These are phyloP conservation scores for Xyliphius kryptos DNA, from an alignment of 2,113 vertebrate species.

Conservation along the genomic window DNA sequence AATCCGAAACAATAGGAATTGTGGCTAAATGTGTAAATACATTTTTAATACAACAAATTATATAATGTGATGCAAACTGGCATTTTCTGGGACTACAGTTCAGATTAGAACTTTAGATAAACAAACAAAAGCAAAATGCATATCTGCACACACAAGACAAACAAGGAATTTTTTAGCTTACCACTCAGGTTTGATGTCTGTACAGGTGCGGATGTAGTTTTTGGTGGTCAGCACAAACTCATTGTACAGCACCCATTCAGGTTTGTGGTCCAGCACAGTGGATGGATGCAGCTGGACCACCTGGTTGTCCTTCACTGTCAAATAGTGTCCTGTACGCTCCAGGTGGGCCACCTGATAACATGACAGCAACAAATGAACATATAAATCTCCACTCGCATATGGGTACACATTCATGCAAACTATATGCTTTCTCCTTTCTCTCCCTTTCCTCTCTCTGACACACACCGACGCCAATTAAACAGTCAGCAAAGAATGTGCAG, in stretches of 20 bases:
- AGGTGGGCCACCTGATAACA: conserved; percentile 81
- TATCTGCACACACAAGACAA: no score
- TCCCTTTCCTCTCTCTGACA: no score
- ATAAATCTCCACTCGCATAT: no score
- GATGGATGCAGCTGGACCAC: conserved; percentile 95
- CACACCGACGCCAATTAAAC: conserved; percentile 37
- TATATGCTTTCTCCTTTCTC: no score
- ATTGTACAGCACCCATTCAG: conserved; percentile 96
- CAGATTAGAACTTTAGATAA: no score
- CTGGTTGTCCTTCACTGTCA: conserved; percentile 97
- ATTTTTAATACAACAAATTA: no score
- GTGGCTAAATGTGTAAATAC: no score
- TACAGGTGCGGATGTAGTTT: conserved; percentile 96
- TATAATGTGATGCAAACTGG: no score
- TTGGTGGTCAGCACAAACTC: conserved; percentile 97
- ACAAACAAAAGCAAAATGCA: no score
- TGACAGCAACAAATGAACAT: conserved; percentile 32
- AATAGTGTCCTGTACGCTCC: conserved; percentile 92
- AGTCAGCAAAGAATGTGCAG: conserved; percentile 46
- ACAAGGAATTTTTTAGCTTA: conserved; percentile 60
- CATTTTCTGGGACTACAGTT: no score
- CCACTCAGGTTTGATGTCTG: conserved; percentile 95
- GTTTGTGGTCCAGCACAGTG: conserved; percentile 94
- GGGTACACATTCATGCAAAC: no score
- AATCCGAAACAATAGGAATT: no score